Base-by-base conservation (phyloP, 1,140 invertebrate species). In the Babylonia areolata region DNA sequence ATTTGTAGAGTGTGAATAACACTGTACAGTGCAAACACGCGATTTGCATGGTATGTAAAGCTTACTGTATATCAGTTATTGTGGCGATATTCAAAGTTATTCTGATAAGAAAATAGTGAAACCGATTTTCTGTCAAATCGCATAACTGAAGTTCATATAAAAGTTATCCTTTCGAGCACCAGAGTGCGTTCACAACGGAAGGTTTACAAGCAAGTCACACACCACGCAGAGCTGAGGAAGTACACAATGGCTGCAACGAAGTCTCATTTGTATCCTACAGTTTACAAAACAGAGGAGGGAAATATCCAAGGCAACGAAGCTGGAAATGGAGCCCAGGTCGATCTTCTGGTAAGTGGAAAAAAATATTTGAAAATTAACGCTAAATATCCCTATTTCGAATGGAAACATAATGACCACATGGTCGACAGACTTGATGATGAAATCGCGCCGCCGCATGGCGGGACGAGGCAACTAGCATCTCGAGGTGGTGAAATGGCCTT, bases 371-470 rank as follows among this genome's bases (percentile, higher is more conserved):
- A 23, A 64, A 6, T 28, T 12, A 20, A 23, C 12, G 5, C 23
- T 2, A 2, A n/a, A 64, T 64, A 23, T 23, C 5, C 28, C 58
- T 23, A 6, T 64, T 64, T 64, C 58, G 28, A n/a, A 64, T 23
- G 28, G 58, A 64, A 64, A 64, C 58, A 64, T 64, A 64, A 64
- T 23, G 28, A 64, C 58, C 58, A 64, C 58, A 64, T 64, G 58
- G 58, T 64, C 58, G 28, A 23, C 28, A 23, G 5, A 23, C 15
- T 64, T 64, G 58, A 64, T 64, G 58, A 64, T 64, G 58, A 64
- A 64, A 64, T 64, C 58, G 58, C 58, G 58, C 58, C 58, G 58
- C 58, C 58, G 58, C 58, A 64, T 64, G 58, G 58, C 58, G 58
- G 58, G 58, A 64, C 28, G 5, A 3, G 0, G 15, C 9, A 20